Conservation (phyloP, 2,113 vertebrate genomes). For the Capreolus pygargus region DNA sequence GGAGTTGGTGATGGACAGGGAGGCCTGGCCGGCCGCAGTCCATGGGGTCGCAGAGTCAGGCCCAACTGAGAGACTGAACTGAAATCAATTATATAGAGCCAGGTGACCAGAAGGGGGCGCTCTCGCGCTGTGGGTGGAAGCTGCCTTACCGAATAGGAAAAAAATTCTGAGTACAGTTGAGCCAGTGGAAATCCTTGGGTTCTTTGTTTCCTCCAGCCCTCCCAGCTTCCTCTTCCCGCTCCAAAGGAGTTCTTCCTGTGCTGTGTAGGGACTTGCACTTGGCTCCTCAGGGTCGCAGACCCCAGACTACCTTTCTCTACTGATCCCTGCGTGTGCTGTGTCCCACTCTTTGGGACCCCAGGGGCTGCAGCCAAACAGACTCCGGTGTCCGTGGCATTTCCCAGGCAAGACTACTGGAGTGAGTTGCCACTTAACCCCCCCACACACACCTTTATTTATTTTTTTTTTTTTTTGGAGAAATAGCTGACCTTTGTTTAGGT, state of each 20-base stretch:
- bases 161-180: neutral
- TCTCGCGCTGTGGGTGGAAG: neutral
- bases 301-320: neutral
- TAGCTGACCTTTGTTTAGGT: neutral
- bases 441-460: too few relatives aligned
- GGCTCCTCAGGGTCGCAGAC: neutral
- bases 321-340: neutral
- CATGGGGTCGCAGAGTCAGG: neutral
- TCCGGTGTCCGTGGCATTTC: neutral
- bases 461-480: neutral
- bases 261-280: neutral
- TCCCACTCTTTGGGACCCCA: neutral
- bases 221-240: neutral
- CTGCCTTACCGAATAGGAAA: neutral
- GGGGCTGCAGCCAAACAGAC: neutral
- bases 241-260: neutral
- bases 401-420: neutral
- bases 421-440: neutral
- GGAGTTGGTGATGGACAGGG: neutral
- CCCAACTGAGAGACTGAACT: accelerated
- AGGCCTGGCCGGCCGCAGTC: neutral
- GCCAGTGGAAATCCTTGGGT: neutral
- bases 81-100: neutral
- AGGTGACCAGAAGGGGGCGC: neutral
- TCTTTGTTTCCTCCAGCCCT: neutral